Percentiles rank a stretch among this genome's conserved stretches.
Conservation (phyloP, 2,113 vertebrate species). For the Tachuris rubrigastra region DNA sequence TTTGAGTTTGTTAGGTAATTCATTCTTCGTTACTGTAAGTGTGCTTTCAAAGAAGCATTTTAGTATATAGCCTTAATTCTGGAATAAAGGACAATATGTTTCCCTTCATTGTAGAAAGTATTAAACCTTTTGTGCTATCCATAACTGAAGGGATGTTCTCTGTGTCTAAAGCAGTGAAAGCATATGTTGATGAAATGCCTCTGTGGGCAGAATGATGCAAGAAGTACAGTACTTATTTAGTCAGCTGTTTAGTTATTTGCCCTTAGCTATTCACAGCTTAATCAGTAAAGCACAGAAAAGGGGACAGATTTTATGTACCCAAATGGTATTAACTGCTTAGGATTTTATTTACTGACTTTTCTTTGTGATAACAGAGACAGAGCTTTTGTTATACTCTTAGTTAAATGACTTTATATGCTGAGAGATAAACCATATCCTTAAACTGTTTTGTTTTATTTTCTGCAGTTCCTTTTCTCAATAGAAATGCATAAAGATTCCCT, state of each 20-base stretch:
- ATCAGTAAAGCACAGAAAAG: conserved; percentile 9
- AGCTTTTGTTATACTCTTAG: neutral
- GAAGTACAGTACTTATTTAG: neutral
- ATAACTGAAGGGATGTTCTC: neutral
- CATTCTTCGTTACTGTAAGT: neutral
- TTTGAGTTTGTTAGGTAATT: neutral
- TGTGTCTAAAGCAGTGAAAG: neutral
- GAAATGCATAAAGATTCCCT: neutral
- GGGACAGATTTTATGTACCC: neutral
- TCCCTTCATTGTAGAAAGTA: neutral
- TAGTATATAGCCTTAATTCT: neutral
- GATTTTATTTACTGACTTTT: conserved; percentile 9
- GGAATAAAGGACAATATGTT: neutral
- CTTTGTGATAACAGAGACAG: neutral
- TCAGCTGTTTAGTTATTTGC: neutral
- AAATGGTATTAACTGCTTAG: conserved; percentile 1
- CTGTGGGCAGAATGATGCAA: neutral
- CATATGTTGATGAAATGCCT: neutral
- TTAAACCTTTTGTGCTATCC: neutral
- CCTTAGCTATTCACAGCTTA: neutral
- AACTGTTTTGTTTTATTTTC: conserved; percentile 21
- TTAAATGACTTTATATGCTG: neutral
- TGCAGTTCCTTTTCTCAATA: neutral
- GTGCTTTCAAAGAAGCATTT: neutral
- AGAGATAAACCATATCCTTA: neutral